Percentiles rank a stretch among this genome's conserved stretches.
Evolutionary conservation across 2,888 invertebrate species (phyloP).

Genomic region (Drosophila nr. fundita): DNA sequence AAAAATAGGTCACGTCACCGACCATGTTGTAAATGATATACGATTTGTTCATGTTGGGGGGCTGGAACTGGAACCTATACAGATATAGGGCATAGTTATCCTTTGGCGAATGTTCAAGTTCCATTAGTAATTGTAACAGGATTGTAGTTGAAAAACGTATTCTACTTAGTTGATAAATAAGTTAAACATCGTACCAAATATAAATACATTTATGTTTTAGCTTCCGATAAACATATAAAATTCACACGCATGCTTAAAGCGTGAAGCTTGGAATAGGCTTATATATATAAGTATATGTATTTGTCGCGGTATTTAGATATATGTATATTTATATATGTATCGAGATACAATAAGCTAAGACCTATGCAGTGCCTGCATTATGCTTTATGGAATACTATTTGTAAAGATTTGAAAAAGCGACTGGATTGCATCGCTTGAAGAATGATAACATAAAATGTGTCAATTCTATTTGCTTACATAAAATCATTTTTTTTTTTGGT

Average conservation of each 20-base stretch:
- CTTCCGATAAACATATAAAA: slow-evolving; percentile 36
- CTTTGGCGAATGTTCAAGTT: slow-evolving; percentile 48
- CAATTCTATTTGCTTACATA: slow-evolving; percentile 15
- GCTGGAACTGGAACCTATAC: slow-evolving; percentile 15
- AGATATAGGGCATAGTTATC: slow-evolving; percentile 19
- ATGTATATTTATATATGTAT: slow-evolving; percentile 18
- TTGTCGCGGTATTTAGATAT: slow-evolving; percentile 25
- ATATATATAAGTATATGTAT: slow-evolving; percentile 25
- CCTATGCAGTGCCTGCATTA: slow-evolving; percentile 43
- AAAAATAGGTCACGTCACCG: slow-evolving; percentile 22
- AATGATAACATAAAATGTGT: slow-evolving; percentile 11
- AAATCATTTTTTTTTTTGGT: slow-evolving; percentile 21
- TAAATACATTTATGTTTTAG: slow-evolving; percentile 31
- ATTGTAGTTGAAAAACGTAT: slow-evolving; percentile 19
- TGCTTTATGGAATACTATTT: slow-evolving; percentile 62
- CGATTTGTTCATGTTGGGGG: slow-evolving; percentile 24
- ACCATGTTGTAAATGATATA: slow-evolving; percentile 55
- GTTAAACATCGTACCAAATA: slow-evolving; percentile 28
- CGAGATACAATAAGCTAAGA: slow-evolving; percentile 24
- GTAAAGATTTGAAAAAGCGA: slow-evolving; percentile 52
- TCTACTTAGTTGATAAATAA: slow-evolving; percentile 14
- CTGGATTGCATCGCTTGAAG: slow-evolving; percentile 30
- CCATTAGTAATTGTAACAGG: slow-evolving; percentile 13
- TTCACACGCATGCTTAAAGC: slow-evolving; percentile 40
- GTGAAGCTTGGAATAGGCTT: slow-evolving; percentile 34